These are phyloP conservation scores for Eretmochelys imbricata DNA, from an alignment of 2,113 vertebrate species.

Conservation along the genomic window DNA sequence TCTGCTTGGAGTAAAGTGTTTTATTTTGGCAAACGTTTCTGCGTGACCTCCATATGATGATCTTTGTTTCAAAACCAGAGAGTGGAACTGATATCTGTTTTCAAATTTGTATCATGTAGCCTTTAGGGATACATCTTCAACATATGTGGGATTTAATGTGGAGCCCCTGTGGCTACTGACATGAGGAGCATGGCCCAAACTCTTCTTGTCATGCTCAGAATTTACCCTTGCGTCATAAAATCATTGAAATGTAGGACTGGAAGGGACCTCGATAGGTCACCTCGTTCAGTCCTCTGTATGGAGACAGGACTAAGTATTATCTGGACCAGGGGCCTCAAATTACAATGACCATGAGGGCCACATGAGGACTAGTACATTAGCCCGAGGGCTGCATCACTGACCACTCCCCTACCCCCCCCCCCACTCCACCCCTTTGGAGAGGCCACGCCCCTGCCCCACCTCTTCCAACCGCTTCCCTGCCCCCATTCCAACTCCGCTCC, in stretches of 20 bases:
- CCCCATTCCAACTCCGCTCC: too few species aligned
- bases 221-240: neutral
- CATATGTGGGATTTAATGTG: neutral
- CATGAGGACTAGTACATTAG: too few species aligned
- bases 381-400: too few species aligned
- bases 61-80: accelerated
- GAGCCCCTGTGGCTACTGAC: neutral
- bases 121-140: neutral
- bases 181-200: neutral
- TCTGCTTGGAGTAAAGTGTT: neutral
- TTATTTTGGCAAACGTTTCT: neutral
- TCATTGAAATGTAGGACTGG: neutral
- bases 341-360: too few species aligned
- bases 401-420: too few species aligned
- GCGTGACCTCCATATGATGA: accelerated
- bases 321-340: neutral
- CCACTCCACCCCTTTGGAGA: too few species aligned
- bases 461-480: too few species aligned
- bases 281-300: neutral
- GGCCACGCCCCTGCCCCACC: too few species aligned
- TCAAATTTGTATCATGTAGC: neutral
- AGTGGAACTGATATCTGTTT: neutral
- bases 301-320: neutral
- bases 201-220: neutral
- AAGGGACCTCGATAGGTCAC: neutral